Percentiles rank a stretch among this genome's conserved stretches.
Evolutionary conservation across 2,888 invertebrate species (phyloP).

Genomic region (Lasiommata megera): DNA sequence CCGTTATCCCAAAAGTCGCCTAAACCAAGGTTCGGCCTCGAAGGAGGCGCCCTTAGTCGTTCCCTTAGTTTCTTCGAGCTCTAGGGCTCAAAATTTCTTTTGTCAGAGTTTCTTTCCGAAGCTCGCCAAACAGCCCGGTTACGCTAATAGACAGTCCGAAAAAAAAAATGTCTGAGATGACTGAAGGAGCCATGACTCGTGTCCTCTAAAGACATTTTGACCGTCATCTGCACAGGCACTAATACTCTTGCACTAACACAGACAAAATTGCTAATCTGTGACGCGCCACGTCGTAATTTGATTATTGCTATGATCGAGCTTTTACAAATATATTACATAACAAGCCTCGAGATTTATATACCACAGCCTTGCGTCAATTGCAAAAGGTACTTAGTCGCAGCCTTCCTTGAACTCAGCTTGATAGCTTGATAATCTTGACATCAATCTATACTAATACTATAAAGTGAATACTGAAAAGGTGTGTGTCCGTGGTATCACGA

Average conservation of each 20-base stretch:
- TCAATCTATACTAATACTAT: conserved; percentile 14
- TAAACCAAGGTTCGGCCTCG: too few relatives aligned
- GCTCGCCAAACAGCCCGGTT: too few relatives aligned
- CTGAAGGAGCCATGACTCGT: neutral
- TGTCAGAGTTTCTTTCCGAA: too few relatives aligned
- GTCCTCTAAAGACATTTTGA: neutral
- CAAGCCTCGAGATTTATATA: conserved; percentile 8
- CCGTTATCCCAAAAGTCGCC: too few relatives aligned
- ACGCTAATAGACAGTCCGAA: too few relatives aligned
- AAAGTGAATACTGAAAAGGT: neutral
- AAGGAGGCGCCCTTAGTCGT: too few relatives aligned
- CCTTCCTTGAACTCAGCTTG: conserved; percentile 31
- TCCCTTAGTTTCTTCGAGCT: too few relatives aligned
- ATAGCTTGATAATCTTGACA: conserved; percentile 34
- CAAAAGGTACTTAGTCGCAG: conserved; percentile 12
- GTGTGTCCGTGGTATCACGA: neutral
- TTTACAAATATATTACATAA: conserved; percentile 1
- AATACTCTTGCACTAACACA: neutral
- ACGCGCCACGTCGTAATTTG: neutral
- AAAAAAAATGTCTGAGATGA: conserved; percentile 1
- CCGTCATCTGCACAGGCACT: neutral
- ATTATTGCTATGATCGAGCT: neutral
- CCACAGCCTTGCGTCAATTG: conserved; percentile 11
- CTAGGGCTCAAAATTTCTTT: too few relatives aligned
- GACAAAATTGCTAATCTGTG: neutral